These are phyloP conservation scores for Sciurus niger DNA, from an alignment of 2,113 vertebrate genomes.

Conservation along the genomic window DNA sequence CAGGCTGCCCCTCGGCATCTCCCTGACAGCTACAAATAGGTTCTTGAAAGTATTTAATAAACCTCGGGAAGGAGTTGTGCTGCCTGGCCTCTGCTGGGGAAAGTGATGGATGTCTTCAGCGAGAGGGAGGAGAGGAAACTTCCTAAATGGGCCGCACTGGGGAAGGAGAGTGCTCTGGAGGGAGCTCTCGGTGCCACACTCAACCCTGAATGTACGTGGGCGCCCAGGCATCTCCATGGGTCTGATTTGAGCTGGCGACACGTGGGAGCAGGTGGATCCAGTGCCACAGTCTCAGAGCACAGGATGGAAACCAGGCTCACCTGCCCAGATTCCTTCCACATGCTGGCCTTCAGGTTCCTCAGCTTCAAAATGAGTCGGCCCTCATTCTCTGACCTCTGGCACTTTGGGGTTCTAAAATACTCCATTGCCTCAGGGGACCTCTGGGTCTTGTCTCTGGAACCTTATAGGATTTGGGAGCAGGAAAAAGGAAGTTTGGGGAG, in stretches of 20 bases:
- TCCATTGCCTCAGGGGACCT: neutral
- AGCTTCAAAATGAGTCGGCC: neutral
- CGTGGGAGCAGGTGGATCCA: accelerated
- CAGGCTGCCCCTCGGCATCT: neutral
- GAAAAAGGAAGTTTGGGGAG: neutral
- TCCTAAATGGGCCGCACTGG: constrained; percentile 49
- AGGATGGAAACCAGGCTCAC: too few relatives aligned
- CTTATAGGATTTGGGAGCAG: neutral
- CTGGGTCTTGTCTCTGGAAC: neutral
- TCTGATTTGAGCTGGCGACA: accelerated
- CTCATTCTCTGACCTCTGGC: neutral
- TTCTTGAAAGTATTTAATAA: constrained; percentile 79
- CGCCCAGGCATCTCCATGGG: too few relatives aligned
- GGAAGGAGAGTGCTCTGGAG: constrained; percentile 20
- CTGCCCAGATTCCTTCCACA: too few relatives aligned
- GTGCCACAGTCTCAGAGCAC: accelerated
- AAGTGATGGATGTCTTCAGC: constrained; percentile 74
- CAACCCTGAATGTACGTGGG: accelerated
- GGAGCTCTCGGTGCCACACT: neutral
- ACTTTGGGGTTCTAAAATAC: neutral
- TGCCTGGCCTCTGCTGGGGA: constrained; percentile 42
- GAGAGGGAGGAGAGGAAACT: constrained; percentile 71
- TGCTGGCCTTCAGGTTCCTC: neutral
- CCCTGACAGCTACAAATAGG: constrained; percentile 78
- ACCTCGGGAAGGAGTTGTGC: constrained; percentile 63